Evolutionary conservation across 2,888 invertebrate species (phyloP).

Genomic region (Flexamia atlantica): DNA sequence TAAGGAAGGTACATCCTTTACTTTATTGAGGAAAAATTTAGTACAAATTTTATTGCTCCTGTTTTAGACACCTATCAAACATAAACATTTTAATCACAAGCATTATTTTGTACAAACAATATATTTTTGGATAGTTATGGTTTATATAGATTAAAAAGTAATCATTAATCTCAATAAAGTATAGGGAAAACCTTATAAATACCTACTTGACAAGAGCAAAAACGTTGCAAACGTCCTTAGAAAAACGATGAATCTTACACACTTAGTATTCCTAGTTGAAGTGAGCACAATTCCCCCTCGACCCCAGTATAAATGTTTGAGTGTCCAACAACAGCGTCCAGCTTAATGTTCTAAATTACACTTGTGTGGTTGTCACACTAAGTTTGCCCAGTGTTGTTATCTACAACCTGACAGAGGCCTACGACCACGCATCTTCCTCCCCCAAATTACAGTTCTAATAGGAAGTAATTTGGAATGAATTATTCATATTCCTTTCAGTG

Average conservation of each 20-base stretch:
- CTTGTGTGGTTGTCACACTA: conserved; percentile 28
- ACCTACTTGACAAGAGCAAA: too few relatives aligned
- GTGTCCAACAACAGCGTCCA: not conserved
- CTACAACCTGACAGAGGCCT: conserved; percentile 8
- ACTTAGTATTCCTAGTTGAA: not conserved
- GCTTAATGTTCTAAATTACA: conserved; percentile 26
- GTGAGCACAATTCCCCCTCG: conserved; percentile 2
- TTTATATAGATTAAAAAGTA: too few relatives aligned
- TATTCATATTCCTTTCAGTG: not conserved
- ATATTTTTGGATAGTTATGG: too few relatives aligned
- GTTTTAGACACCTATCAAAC: too few relatives aligned
- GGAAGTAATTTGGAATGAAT: not conserved
- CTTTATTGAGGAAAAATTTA: too few relatives aligned
- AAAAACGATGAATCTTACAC: not conserved
- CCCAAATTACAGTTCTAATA: not conserved
- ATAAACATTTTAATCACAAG: too few relatives aligned
- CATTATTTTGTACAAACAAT: too few relatives aligned
- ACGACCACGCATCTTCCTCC: not conserved
- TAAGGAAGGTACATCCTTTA: too few relatives aligned
- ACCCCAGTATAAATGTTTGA: conserved; percentile 25
- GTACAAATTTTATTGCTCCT: too few relatives aligned
- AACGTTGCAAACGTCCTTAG: too few relatives aligned
- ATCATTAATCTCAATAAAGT: too few relatives aligned
- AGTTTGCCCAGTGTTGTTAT: conserved; percentile 23
- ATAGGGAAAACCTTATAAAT: too few relatives aligned